A percentile compares a stretch with the other conserved stretches of the same genome.
Conservation (phyloP, 2,797 vertebrate species). For the Lithobates pipiens region DNA sequence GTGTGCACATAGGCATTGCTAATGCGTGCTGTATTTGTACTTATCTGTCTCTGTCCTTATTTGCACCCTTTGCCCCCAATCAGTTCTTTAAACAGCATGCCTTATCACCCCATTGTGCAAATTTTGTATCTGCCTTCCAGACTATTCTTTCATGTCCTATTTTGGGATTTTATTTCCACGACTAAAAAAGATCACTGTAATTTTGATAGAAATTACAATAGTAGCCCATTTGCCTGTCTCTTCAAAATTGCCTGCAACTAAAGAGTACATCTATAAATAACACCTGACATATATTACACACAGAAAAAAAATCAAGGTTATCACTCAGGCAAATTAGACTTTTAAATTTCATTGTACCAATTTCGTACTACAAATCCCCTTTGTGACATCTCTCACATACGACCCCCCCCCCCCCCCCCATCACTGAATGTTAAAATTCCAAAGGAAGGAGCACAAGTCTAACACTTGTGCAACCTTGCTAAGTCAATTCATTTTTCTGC, state of each 20-base stretch:
- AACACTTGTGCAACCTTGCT: conserved; percentile 21
- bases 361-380: conserved; percentile 39
- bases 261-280: conserved; percentile 39
- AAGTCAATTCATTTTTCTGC: conserved; percentile 50
- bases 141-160: background rate
- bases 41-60: too few species aligned
- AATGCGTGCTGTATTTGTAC: too few species aligned
- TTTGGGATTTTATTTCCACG: background rate
- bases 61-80: too few species aligned
- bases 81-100: too few species aligned
- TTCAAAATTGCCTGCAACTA: conserved; percentile 25
- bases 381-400: conserved; percentile 22
- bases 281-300: conserved; percentile 28
- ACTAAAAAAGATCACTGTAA: conserved; percentile 28
- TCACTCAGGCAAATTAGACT: conserved; percentile 34
- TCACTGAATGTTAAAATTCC: conserved; percentile 2
- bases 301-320: conserved; percentile 40
- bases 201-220: conserved; percentile 18
- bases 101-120: background rate
- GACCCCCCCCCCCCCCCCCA: background rate
- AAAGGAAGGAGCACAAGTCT: conserved; percentile 25
- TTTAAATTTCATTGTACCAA: conserved; percentile 42
- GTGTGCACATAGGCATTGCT: too few species aligned
- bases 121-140: background rate
- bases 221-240: conserved; percentile 1